Percentiles rank a stretch among this genome's conserved stretches.
These are phyloP conservation scores for Melitaea cinxia DNA, from an alignment of 1,140 invertebrate species.

Conservation along the genomic window DNA sequence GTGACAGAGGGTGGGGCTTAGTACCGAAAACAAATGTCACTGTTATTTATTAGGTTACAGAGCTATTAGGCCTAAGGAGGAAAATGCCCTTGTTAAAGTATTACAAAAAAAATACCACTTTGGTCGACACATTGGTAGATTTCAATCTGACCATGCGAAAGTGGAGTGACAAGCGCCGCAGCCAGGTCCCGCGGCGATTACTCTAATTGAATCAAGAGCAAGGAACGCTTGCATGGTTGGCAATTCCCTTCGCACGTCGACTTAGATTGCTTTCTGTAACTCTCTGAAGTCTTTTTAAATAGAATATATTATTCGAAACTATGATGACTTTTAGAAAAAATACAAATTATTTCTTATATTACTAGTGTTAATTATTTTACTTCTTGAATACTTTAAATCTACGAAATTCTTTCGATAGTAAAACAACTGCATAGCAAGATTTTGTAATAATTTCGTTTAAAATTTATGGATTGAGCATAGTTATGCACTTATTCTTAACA, in stretches of 20 bases:
- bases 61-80: constrained; percentile 73
- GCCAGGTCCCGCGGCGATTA: constrained; percentile 51
- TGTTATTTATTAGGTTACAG: constrained; percentile 80
- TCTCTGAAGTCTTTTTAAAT: constrained; percentile 30
- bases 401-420: too few species aligned
- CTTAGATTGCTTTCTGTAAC: constrained; percentile 69
- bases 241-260: constrained; percentile 68
- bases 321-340: neutral
- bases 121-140: constrained; percentile 14
- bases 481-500: too few species aligned
- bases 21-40: constrained; percentile 80
- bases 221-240: constrained; percentile 44
- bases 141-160: constrained; percentile 33
- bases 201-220: constrained; percentile 71
- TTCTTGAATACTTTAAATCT: too few species aligned
- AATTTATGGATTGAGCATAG: too few species aligned
- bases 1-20: constrained; percentile 79
- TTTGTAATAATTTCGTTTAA: too few species aligned
- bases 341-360: too few species aligned
- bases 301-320: neutral
- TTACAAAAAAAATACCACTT: constrained; percentile 15
- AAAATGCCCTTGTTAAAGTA: constrained; percentile 37
- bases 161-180: constrained; percentile 43
- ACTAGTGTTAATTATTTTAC: too few species aligned
- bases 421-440: too few species aligned